Percentiles rank a stretch among this genome's conserved stretches.
These are phyloP conservation scores for Chrysina gloriosa DNA, from an alignment of 2,888 invertebrate genomes.

Conservation along the genomic window DNA sequence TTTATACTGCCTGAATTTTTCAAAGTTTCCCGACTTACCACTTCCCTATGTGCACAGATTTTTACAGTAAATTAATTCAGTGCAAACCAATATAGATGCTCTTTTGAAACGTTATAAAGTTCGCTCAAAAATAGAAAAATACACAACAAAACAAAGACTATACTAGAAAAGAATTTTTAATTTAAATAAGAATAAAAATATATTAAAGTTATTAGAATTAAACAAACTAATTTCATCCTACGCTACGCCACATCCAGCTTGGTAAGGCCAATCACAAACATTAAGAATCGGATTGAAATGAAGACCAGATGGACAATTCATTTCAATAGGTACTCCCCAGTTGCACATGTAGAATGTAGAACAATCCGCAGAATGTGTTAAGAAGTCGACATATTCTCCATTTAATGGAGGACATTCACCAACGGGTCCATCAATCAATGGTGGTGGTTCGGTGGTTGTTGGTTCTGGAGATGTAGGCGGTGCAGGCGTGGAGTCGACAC, in stretches of 20 bases:
- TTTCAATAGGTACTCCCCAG: constrained; percentile 40
- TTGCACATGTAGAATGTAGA: constrained; percentile 40
- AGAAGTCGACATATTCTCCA: constrained; percentile 28
- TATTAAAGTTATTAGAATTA: neutral
- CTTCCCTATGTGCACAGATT: too few species aligned
- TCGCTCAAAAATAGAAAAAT: too few species aligned
- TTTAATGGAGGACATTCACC: constrained; percentile 41
- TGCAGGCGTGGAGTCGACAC: constrained; percentile 8
- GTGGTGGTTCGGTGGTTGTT: too few species aligned
- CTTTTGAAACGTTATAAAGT: too few species aligned
- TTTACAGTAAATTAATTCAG: too few species aligned
- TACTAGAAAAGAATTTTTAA: too few species aligned
- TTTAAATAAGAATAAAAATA: neutral
- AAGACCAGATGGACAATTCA: constrained; percentile 41
- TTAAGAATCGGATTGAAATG: constrained; percentile 34
- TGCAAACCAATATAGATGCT: too few species aligned
- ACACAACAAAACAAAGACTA: too few species aligned
- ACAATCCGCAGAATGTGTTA: constrained; percentile 43
- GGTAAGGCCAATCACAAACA: constrained; percentile 35
- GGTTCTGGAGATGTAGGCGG: neutral
- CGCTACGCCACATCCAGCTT: constrained; percentile 14
- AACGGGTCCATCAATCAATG: constrained; percentile 35
- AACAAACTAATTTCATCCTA: neutral
- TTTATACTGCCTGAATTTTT: too few species aligned
- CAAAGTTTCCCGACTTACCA: too few species aligned